Evolutionary conservation across 1,140 invertebrate species (phyloP).

Genomic region (Zophobas atratus): DNA sequence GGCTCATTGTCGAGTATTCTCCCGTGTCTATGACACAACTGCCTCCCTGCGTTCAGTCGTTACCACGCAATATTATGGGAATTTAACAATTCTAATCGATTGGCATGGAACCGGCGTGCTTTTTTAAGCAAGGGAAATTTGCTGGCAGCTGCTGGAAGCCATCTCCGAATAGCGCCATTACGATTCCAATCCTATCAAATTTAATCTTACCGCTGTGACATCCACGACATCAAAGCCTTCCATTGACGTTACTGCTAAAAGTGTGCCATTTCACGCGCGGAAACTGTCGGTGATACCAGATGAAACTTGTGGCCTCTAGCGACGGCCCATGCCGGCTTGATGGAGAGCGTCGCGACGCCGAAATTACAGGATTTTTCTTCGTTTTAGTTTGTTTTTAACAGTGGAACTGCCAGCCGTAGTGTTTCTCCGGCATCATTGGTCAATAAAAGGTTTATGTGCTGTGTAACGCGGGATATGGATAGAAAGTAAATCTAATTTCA

Average conservation of each 20-base stretch:
- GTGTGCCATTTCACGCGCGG: not conserved
- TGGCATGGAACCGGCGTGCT: not conserved
- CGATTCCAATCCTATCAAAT: conserved; percentile 25
- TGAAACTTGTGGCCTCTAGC: conserved; percentile 23
- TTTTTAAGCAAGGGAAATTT: conserved; percentile 11
- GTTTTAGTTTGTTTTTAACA: not conserved
- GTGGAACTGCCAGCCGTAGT: conserved; percentile 1
- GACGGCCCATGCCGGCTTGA: conserved; percentile 7
- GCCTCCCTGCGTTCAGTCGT: conserved; percentile 4
- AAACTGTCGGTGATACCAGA: not conserved
- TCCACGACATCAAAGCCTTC: not conserved
- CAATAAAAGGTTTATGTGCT: conserved; percentile 34
- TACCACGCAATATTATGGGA: conserved; percentile 31
- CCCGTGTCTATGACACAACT: conserved; percentile 23
- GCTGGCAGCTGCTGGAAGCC: not conserved
- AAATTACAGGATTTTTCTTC: conserved; percentile 12
- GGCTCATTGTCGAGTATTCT: conserved; percentile 16
- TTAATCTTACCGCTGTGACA: conserved; percentile 22
- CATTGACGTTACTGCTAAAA: conserved; percentile 14
- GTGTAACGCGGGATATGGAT: conserved; percentile 16
- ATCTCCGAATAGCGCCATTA: not conserved
- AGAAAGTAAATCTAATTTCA: conserved; percentile 36
- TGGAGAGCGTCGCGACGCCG: conserved; percentile 16
- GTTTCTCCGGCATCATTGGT: conserved; percentile 3
- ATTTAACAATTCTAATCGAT: conserved; percentile 19